phyloP scores from a whole-genome alignment of 2,888 invertebrate genomes.

The Meteorus cinctellus region DNA sequence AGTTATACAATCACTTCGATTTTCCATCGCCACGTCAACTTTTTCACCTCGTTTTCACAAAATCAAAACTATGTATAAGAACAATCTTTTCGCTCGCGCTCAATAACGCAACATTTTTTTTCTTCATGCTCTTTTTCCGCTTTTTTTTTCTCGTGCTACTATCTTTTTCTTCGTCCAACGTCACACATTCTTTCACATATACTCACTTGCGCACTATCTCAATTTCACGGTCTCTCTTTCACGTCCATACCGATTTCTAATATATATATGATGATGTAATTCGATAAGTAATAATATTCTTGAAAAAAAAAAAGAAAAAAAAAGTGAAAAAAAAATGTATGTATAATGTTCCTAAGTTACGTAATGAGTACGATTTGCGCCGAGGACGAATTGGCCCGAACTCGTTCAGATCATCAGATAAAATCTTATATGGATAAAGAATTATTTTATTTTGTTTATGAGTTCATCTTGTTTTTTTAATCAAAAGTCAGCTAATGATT shows the following conservation, averaged over 20 bases:
- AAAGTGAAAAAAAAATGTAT: conserved; percentile 55
- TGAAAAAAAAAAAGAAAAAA: conserved; percentile 56
- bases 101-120: conserved; percentile 57
- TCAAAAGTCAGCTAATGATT: conserved; percentile 38
- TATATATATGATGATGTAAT: conserved; percentile 60
- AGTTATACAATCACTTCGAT: conserved; percentile 55
- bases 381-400: conserved; percentile 60
- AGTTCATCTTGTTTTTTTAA: background rate
- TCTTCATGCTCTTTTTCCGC: conserved; percentile 52
- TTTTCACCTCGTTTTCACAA: conserved; percentile 55
- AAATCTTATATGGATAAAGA: background rate
- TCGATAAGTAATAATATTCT: conserved; percentile 67
- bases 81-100: conserved; percentile 55
- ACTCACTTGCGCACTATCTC: conserved; percentile 48
- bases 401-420: conserved; percentile 28
- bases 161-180: background rate
- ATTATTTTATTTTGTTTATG: background rate
- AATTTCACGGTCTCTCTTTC: conserved; percentile 48
- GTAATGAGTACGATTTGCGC: conserved; percentile 56
- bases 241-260: conserved; percentile 51
- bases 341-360: conserved; percentile 65
- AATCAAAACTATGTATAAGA: conserved; percentile 66
- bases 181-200: conserved; percentile 37
- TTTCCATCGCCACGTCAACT: conserved; percentile 59
- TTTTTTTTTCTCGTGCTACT: conserved; percentile 36